Evolutionary conservation across 1,140 invertebrate genomes (phyloP), one percentile per base, ranked within the genome.

Genomic region (Callitettix versicolor): DNA sequence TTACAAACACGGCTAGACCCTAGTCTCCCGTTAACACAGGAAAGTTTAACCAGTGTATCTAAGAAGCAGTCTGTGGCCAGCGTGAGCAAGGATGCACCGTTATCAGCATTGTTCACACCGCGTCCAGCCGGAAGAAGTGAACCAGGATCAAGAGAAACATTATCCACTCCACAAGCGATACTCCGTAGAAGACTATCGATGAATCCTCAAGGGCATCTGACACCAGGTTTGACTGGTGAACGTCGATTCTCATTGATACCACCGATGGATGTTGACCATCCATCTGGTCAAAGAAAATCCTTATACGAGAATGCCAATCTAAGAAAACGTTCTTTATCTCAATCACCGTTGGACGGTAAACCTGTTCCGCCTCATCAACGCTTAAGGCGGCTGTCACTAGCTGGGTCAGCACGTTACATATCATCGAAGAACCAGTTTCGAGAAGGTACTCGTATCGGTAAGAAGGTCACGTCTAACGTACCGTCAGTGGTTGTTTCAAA

Each of bases 1-100:
- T 67, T 84, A 33, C 77, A 79, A 18, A 21, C 40, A 14, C 9
- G 30, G 21, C 34, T 51, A 4, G 49, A 55, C n/a, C 30, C 46
- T 3, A 9, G 14, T 30, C 5, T n/a, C 5, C n/a, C 46, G 12
- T 14, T 22, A 30, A 14, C 46, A 15, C 15, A 41, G n/a, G 14
- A 17, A 3, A 15, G 18, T 17, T 12, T 41, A 5, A 17, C 40
- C 40, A 14, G 40, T 34, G 21, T 6, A 20, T 15, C 21, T 15
- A 49, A 49, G 30, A 30, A 14, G 14, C 4, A 15, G 5, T 17
- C 12, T 12, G 14, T 11, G 2, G 30, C n/a, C 3, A 26, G 24
- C 22, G 21, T n/a, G 22, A 26, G 3, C 12, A 26, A n/a, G 15
- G n/a, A 20, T 7, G 15, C 15, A 5, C 21, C 46, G 11, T 18